These are phyloP conservation scores for Perithous albicinctus DNA, from an alignment of 2,888 invertebrate species.

Conservation along the genomic window DNA sequence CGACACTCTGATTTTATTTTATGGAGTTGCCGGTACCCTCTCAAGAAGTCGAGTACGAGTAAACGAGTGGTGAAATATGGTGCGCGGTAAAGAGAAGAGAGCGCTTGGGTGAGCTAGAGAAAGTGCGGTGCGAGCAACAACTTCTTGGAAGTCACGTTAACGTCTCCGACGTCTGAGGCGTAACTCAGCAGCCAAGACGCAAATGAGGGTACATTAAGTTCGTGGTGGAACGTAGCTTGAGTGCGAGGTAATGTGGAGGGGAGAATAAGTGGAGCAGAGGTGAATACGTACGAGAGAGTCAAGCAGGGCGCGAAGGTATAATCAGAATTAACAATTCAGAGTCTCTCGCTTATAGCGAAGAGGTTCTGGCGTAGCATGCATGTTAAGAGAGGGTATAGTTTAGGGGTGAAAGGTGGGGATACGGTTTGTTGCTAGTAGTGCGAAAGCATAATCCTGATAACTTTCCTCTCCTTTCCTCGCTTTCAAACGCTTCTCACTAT, in stretches of 20 bases:
- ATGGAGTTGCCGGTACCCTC: background rate
- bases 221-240: constrained; percentile 56
- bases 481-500: background rate
- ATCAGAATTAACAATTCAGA: constrained; percentile 80
- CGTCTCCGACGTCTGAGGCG: constrained; percentile 72
- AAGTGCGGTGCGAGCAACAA: constrained; percentile 70
- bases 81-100: constrained; percentile 48
- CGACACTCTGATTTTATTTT: too few species aligned
- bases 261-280: constrained; percentile 44
- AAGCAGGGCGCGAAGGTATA: constrained; percentile 66
- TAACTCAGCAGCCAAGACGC: constrained; percentile 74
- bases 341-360: constrained; percentile 61
- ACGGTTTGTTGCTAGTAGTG: constrained; percentile 41
- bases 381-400: constrained; percentile 17
- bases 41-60: background rate
- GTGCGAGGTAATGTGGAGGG: constrained; percentile 44
- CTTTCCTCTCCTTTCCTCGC: constrained; percentile 1
- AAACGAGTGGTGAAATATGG: constrained; percentile 24
- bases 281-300: constrained; percentile 57
- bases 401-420: background rate
- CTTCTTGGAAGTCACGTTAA: constrained; percentile 74
- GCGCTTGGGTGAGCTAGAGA: constrained; percentile 27
- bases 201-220: constrained; percentile 77
- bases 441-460: constrained; percentile 41
- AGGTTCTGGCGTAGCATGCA: background rate